A percentile compares a stretch with the other conserved stretches of the same genome.
Conservation (phyloP, 2,888 invertebrate genomes). For the Xestia rhomboidea region DNA sequence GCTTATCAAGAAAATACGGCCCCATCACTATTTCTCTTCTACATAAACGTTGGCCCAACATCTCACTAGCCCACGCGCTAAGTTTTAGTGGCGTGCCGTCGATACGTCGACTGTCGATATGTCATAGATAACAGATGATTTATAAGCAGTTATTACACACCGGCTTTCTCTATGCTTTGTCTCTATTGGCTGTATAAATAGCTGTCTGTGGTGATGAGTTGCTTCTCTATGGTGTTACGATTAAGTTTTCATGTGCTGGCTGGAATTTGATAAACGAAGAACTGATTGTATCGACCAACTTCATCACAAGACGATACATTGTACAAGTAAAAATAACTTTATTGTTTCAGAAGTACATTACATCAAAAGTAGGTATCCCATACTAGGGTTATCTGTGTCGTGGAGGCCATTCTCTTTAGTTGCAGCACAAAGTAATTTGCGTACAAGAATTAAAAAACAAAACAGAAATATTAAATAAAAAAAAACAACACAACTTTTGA, state of each 20-base stretch:
- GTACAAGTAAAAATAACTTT: too few species aligned
- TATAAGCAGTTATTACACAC: conserved; percentile 59
- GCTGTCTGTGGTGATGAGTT: conserved; percentile 55
- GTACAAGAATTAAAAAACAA: too few species aligned
- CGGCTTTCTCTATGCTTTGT: conserved; percentile 64
- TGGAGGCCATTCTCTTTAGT: too few species aligned
- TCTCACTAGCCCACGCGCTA: conserved; percentile 61
- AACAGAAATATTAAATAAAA: too few species aligned
- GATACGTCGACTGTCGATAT: conserved; percentile 58
- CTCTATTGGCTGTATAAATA: conserved; percentile 59
- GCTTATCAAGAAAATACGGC: conserved; percentile 11
- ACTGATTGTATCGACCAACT: background rate
- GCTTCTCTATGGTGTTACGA: conserved; percentile 31
- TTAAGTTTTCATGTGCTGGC: conserved; percentile 39
- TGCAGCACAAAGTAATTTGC: too few species aligned
- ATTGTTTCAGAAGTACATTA: too few species aligned
- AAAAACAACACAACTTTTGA: background rate
- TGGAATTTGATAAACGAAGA: conserved; percentile 10
- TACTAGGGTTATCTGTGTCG: too few species aligned
- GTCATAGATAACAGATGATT: conserved; percentile 62
- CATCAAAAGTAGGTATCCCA: too few species aligned
- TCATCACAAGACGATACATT: background rate
- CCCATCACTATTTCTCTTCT: conserved; percentile 24
- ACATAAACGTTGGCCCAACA: conserved; percentile 43
- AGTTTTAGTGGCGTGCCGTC: conserved; percentile 51